phyloP scores from a whole-genome alignment of 2,888 invertebrate genomes.

The Catonia carolina region DNA sequence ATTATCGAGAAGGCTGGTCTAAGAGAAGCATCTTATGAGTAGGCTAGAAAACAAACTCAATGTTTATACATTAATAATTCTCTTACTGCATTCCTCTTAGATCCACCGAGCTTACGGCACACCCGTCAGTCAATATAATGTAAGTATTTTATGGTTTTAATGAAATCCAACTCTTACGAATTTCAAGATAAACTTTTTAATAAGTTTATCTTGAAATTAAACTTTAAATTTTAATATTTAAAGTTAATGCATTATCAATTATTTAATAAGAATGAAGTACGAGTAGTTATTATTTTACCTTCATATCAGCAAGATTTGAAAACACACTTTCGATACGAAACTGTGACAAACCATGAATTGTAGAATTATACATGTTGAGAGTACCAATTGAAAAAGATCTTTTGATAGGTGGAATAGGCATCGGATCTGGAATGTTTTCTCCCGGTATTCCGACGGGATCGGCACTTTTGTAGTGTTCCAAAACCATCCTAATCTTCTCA shows the following conservation, averaged over 20 bases:
- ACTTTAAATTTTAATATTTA: constrained; percentile 7
- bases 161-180: no score
- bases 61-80: no score
- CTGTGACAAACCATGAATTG: constrained; percentile 67
- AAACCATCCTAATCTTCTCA: constrained; percentile 57
- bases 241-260: not conserved
- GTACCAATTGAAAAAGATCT: constrained; percentile 62
- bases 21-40: no score
- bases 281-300: constrained; percentile 48
- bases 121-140: no score
- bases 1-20: no score
- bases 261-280: not conserved
- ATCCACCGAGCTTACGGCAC: no score
- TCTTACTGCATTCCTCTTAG: no score
- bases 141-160: no score
- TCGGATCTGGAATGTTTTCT: constrained; percentile 70
- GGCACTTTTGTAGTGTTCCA: constrained; percentile 68
- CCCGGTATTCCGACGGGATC: constrained; percentile 77
- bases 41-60: no score
- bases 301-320: constrained; percentile 66
- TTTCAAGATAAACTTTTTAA: no score
- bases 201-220: no score
- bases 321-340: constrained; percentile 65
- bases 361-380: constrained; percentile 62
- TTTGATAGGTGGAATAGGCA: constrained; percentile 67